phyloP scores from a whole-genome alignment of 2,888 invertebrate genomes.

The Leptopterna dolabrata region DNA sequence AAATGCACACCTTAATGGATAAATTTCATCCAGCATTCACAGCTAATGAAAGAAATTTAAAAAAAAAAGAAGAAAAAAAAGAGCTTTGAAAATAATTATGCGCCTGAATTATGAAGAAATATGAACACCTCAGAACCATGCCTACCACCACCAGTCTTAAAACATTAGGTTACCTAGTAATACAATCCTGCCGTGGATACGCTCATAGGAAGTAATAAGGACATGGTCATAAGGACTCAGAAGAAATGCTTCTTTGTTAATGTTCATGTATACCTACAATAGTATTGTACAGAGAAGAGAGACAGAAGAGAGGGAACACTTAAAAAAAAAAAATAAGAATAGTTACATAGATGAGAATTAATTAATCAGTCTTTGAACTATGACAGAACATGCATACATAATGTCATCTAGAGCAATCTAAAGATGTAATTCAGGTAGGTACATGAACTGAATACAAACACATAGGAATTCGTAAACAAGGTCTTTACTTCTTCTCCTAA shows the following conservation, averaged over 20 bases:
- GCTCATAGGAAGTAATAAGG: constrained; percentile 49
- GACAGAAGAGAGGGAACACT: constrained; percentile 42
- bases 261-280: background rate
- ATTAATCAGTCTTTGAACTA: constrained; percentile 17
- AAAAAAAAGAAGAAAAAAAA: background rate
- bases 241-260: background rate
- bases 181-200: constrained; percentile 13
- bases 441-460: constrained; percentile 11
- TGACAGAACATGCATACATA: constrained; percentile 16
- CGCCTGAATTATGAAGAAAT: background rate
- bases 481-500: constrained; percentile 19
- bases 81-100: background rate
- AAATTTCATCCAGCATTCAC: background rate
- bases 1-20: background rate
- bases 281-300: constrained; percentile 38
- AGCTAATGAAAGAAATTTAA: background rate
- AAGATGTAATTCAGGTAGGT: background rate
- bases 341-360: constrained; percentile 33
- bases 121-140: constrained; percentile 28
- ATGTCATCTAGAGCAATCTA: constrained; percentile 14
- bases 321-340: constrained; percentile 12
- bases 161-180: constrained; percentile 32
- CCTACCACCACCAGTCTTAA: constrained; percentile 55
- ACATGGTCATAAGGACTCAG: constrained; percentile 41
- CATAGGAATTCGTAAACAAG: background rate